These are phyloP conservation scores for Oreochromis tanganicae DNA, from an alignment of 2,113 vertebrate genomes.

Conservation along the genomic window DNA sequence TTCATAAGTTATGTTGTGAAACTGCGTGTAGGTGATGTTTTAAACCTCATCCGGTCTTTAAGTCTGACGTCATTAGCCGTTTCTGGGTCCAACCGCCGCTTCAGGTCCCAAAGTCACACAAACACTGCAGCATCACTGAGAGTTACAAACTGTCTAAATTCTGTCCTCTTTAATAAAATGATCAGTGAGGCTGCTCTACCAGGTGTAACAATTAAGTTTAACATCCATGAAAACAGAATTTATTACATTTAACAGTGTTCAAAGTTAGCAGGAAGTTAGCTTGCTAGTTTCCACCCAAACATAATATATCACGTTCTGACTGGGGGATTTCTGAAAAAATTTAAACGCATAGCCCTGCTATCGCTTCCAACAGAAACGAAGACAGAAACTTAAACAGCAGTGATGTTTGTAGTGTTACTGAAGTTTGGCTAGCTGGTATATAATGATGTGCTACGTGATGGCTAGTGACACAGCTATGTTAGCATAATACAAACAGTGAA, in stretches of 20 bases:
- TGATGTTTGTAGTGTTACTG: not conserved
- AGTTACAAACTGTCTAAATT: too few species aligned
- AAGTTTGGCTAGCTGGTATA: not conserved
- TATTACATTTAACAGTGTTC: not conserved
- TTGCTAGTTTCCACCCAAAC: not conserved
- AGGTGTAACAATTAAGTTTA: too few species aligned
- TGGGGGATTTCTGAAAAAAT: not conserved
- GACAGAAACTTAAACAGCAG: not conserved
- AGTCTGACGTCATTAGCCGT: too few species aligned
- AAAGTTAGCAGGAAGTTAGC: not conserved
- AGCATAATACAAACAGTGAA: not conserved
- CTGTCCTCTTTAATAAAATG: too few species aligned
- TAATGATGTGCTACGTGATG: not conserved
- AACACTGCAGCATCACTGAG: too few species aligned
- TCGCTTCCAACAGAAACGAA: accelerated
- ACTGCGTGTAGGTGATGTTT: too few species aligned
- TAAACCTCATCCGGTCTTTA: too few species aligned
- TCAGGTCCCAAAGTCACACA: too few species aligned
- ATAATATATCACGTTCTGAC: accelerated
- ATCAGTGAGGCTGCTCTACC: too few species aligned
- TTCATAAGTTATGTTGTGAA: not conserved
- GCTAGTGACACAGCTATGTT: not conserved
- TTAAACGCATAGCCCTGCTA: accelerated
- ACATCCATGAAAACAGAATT: not conserved
- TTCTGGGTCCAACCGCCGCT: too few species aligned